A percentile compares a stretch with the other conserved stretches of the same genome.
Conservation (phyloP, 2,113 vertebrate species). For the Tricholaema leucomelas region DNA sequence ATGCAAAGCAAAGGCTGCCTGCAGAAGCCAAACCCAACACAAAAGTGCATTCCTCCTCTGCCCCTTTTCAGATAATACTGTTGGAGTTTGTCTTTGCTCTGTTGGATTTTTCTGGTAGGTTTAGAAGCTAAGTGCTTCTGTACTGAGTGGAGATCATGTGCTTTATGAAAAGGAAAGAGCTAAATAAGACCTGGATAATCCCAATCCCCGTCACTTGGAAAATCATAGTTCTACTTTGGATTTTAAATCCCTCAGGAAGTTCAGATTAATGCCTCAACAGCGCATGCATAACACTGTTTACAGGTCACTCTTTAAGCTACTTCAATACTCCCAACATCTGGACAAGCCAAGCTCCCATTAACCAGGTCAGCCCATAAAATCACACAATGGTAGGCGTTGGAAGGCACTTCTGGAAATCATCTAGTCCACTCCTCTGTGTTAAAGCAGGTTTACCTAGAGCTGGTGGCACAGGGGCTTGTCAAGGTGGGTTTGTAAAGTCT, state of each 20-base stretch:
- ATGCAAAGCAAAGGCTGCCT: no score
- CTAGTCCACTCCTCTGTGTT: no score
- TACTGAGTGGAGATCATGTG: neutral
- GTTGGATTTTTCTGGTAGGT: neutral
- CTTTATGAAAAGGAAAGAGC: constrained; percentile 37
- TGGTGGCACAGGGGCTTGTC: no score
- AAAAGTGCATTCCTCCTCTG: neutral
- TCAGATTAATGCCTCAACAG: constrained; percentile 20
- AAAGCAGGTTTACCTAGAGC: no score
- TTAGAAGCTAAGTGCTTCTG: neutral
- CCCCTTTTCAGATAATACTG: neutral
- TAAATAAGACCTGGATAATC: constrained; percentile 50
- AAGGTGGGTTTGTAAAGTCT: no score
- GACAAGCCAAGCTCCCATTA: constrained; percentile 5
- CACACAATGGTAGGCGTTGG: no score
- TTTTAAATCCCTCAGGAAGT: constrained; percentile 50
- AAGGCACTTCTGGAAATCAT: no score
- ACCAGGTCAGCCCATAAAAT: neutral
- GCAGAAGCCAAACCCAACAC: no score
- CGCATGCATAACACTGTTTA: neutral
- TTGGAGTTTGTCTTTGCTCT: neutral
- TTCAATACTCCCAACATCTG: constrained; percentile 7
- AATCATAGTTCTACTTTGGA: constrained; percentile 46
- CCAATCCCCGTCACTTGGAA: constrained; percentile 8
- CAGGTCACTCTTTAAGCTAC: constrained; percentile 35